phyloP scores from a whole-genome alignment of 1,140 invertebrate genomes.

The Drosophila pandora region DNA sequence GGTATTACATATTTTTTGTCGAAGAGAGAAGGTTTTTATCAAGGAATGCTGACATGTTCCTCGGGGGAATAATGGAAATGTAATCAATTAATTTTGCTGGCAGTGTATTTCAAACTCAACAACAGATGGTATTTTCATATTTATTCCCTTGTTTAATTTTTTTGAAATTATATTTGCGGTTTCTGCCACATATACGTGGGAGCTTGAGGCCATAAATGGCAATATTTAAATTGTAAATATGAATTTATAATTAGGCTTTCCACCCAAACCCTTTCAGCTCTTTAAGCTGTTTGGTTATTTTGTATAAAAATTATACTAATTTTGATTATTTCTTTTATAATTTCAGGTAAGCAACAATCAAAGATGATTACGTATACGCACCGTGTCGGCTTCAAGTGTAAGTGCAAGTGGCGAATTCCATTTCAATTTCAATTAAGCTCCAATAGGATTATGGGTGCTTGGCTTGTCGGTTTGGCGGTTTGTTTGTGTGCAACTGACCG shows the following conservation, averaged over 20 bases:
- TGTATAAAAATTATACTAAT: constrained; percentile 3
- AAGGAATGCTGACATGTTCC: neutral
- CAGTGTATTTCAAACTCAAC: constrained; percentile 18
- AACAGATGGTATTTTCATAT: neutral
- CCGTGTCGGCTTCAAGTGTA: constrained; percentile 40
- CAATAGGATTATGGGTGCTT: constrained; percentile 20
- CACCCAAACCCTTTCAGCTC: constrained; percentile 3
- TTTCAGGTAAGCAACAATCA: constrained; percentile 60
- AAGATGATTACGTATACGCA: constrained; percentile 36
- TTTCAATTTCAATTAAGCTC: constrained; percentile 55
- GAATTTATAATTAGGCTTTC: constrained; percentile 37
- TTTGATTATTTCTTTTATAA: constrained; percentile 6
- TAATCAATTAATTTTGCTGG: constrained; percentile 3
- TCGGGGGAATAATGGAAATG: neutral
- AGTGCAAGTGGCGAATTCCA: constrained; percentile 53
- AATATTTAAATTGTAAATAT: constrained; percentile 32
- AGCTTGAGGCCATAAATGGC: constrained; percentile 35
- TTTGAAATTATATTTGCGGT: constrained; percentile 37
- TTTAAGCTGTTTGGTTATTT: neutral
- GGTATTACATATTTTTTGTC: neutral
- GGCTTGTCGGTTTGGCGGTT: constrained; percentile 1
- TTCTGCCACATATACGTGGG: constrained; percentile 29
- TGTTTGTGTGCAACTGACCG: constrained; percentile 51
- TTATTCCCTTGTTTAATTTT: neutral
- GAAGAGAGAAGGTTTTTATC: neutral